A percentile compares a stretch with the other conserved stretches of the same genome.
Evolutionary conservation across 2,888 invertebrate species (phyloP).

Genomic region (Melieria picta): DNA sequence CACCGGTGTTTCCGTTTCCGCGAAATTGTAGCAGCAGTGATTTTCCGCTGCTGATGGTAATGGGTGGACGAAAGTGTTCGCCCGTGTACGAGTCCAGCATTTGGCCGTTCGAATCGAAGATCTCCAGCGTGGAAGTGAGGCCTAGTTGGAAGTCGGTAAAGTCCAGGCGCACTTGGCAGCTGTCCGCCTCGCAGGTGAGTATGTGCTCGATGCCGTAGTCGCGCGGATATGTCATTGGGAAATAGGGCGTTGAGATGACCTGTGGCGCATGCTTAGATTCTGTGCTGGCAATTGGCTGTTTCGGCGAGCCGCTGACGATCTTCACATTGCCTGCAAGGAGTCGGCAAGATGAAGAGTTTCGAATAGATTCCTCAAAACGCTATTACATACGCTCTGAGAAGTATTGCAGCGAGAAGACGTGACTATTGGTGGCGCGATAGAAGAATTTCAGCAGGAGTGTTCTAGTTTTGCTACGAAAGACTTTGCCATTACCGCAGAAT

Average conservation of each 20-base stretch:
- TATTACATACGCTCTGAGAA: slow-evolving; percentile 71
- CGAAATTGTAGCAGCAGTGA: slow-evolving; percentile 74
- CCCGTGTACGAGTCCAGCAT: slow-evolving; percentile 74
- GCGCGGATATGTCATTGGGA: slow-evolving; percentile 74
- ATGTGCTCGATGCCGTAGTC: slow-evolving; percentile 75
- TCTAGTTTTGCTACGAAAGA: slow-evolving; percentile 72
- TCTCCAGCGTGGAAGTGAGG: slow-evolving; percentile 74
- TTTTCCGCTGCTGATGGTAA: slow-evolving; percentile 73
- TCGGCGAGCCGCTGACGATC: slow-evolving; percentile 67
- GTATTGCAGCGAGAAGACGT: slow-evolving; percentile 74
- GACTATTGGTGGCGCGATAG: slow-evolving; percentile 70
- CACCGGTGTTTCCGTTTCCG: slow-evolving; percentile 75
- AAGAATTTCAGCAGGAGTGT: slow-evolving; percentile 71
- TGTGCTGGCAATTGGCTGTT: slow-evolving; percentile 56
- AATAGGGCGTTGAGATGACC: slow-evolving; percentile 74
- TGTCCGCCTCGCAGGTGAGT: slow-evolving; percentile 70
- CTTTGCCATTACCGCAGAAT: slow-evolving; percentile 70
- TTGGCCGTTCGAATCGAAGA: slow-evolving; percentile 76
- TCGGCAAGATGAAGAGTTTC: background rate
- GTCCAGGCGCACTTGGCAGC: slow-evolving; percentile 72
- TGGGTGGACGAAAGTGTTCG: slow-evolving; percentile 75
- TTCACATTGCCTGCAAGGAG: slow-evolving; percentile 69
- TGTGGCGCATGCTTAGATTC: slow-evolving; percentile 66
- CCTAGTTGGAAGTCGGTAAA: slow-evolving; percentile 77
- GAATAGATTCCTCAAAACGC: background rate